These are phyloP conservation scores for Tetranychus truncatus DNA, from an alignment of 2,888 invertebrate genomes.

Conservation along the genomic window DNA sequence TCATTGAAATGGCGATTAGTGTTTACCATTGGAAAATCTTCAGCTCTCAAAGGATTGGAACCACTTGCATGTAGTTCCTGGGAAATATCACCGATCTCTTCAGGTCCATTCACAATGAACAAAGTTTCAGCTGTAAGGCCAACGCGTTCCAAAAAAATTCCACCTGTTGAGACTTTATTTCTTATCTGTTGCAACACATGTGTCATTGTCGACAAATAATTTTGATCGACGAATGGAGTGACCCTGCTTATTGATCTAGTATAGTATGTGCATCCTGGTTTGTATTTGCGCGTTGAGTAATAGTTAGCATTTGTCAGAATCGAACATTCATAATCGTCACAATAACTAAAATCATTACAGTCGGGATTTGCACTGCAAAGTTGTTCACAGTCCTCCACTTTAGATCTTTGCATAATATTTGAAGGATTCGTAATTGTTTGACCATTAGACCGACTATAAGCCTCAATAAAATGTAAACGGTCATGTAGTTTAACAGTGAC, in stretches of 20 bases:
- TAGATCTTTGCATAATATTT: neutral
- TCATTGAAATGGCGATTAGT: no score
- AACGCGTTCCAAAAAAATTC: no score
- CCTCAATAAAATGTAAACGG: neutral
- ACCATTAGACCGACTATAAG: neutral
- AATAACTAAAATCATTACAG: neutral
- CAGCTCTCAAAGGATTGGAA: no score
- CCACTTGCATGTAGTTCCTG: no score
- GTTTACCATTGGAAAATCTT: no score
- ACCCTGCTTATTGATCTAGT: no score
- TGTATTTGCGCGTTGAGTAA: no score
- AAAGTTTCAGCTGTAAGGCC: neutral
- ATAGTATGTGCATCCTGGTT: no score
- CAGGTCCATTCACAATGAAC: neutral
- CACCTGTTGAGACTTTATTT: neutral
- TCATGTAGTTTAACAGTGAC: neutral
- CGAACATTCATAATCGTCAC: neutral
- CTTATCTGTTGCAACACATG: neutral
- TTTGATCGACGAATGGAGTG: neutral
- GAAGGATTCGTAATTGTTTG: neutral
- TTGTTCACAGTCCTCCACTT: neutral
- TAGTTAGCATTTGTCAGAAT: no score
- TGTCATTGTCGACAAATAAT: neutral
- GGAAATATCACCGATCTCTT: neutral
- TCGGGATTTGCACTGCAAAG: neutral